Conservation (phyloP, 2,888 invertebrate genomes). For the Drosophila demipolita region DNA sequence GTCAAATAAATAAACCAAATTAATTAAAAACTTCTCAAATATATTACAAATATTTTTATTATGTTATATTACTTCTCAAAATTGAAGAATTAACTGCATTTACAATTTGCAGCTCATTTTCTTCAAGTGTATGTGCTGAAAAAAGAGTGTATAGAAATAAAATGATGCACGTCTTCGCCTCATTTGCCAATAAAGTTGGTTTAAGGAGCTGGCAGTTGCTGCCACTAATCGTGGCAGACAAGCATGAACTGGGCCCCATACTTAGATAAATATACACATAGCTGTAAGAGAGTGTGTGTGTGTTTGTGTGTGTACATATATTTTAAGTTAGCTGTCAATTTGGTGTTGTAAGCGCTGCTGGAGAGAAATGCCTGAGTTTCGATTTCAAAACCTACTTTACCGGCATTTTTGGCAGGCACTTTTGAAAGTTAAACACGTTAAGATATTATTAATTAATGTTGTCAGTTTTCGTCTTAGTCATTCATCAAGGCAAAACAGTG, state of each 20-base stretch:
- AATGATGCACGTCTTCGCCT: slow-evolving; percentile 60
- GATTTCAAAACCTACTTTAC: slow-evolving; percentile 48
- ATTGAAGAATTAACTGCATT: not conserved
- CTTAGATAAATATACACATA: not conserved
- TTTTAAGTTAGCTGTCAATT: slow-evolving; percentile 62
- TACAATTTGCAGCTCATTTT: not conserved
- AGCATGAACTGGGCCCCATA: slow-evolving; percentile 65
- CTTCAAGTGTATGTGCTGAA: not conserved
- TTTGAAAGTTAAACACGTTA: slow-evolving; percentile 22
- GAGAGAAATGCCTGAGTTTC: slow-evolving; percentile 55
- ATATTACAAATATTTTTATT: not conserved
- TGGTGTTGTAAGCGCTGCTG: slow-evolving; percentile 59
- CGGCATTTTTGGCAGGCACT: slow-evolving; percentile 17
- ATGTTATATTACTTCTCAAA: not conserved
- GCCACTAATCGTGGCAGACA: slow-evolving; percentile 68
- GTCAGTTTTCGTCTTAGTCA: slow-evolving; percentile 4
- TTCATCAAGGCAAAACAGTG: not conserved
- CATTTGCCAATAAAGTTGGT: slow-evolving; percentile 66
- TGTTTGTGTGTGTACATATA: slow-evolving; percentile 24
- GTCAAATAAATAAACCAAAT: not conserved
- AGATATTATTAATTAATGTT: slow-evolving; percentile 21
- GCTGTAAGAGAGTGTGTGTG: not conserved
- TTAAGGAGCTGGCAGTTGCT: slow-evolving; percentile 64
- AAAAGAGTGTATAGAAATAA: slow-evolving; percentile 14
- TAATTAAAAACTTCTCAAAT: not conserved